These are phyloP conservation scores for Polylopha cassiicola DNA, from an alignment of 2,888 invertebrate species.

Conservation along the genomic window DNA sequence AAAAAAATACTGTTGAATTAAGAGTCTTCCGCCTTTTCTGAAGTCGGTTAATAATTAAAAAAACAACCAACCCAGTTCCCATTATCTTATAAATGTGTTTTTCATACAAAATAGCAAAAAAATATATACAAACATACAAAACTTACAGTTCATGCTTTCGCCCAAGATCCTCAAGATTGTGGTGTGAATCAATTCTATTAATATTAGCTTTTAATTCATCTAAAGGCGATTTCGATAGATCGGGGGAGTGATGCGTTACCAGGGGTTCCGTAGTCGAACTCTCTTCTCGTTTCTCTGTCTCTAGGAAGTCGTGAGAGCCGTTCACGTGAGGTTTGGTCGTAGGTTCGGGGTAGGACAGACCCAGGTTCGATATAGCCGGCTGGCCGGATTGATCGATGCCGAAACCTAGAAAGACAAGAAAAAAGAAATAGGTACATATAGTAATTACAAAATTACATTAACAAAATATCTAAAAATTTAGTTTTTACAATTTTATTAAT, in stretches of 20 bases:
- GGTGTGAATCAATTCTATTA: conserved; percentile 71
- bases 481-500: too few relatives aligned
- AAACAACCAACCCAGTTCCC: too few relatives aligned
- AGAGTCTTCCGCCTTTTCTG: too few relatives aligned
- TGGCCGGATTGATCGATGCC: conserved; percentile 46
- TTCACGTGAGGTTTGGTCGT: conserved; percentile 37
- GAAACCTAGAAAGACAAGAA: conserved; percentile 50
- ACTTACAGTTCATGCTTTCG: conserved; percentile 22
- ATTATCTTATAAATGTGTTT: too few relatives aligned
- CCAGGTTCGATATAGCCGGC: conserved; percentile 47
- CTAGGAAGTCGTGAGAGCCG: conserved; percentile 55
- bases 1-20: too few relatives aligned
- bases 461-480: too few relatives aligned
- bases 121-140: background rate
- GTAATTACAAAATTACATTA: too few relatives aligned
- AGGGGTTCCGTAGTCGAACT: conserved; percentile 40
- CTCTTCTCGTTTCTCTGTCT: conserved; percentile 45
- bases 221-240: conserved; percentile 31
- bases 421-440: too few relatives aligned
- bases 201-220: conserved; percentile 70
- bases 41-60: too few relatives aligned
- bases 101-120: background rate
- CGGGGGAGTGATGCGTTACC: conserved; percentile 31
- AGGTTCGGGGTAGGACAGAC: conserved; percentile 42
- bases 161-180: conserved; percentile 56